Percentiles rank a stretch among this genome's conserved stretches.
phyloP scores from a whole-genome alignment of 2,797 vertebrate species.

The Uromys caudimaculatus region DNA sequence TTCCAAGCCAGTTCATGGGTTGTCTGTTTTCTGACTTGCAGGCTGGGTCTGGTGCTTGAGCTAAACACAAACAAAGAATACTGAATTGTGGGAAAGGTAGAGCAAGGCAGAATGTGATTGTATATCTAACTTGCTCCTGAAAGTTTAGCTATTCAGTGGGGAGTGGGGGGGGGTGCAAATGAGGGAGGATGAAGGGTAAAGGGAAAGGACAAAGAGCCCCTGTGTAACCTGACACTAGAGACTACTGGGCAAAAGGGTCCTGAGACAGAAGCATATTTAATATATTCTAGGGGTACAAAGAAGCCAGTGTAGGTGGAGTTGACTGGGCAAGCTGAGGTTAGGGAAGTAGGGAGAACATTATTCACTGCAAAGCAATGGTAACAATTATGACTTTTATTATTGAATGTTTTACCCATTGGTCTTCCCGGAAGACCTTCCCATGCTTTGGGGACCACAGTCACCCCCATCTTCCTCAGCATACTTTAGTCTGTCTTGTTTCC shows the following conservation, averaged over 20 bases:
- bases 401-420: neutral
- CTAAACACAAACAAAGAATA: neutral
- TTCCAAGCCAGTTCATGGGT: neutral
- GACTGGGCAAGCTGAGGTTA: neutral
- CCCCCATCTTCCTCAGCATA: neutral
- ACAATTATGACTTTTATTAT: constrained; percentile 3
- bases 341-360: neutral
- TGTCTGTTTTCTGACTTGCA: constrained; percentile 1
- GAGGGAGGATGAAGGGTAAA: neutral
- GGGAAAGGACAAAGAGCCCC: neutral
- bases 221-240: neutral
- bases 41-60: neutral
- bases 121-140: neutral
- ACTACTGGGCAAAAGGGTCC: neutral
- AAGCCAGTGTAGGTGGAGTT: neutral
- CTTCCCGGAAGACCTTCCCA: neutral
- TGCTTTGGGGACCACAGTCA: neutral
- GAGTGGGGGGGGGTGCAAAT: neutral
- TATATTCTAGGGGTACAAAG: neutral
- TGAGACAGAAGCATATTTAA: neutral
- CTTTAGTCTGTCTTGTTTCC: neutral
- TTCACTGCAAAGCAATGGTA: neutral
- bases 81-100: neutral
- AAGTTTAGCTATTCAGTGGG: constrained; percentile 5
- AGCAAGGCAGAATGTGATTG: neutral